Base-by-base conservation (phyloP, 2,888 invertebrate species). In the Campopleginae sp. region DNA sequence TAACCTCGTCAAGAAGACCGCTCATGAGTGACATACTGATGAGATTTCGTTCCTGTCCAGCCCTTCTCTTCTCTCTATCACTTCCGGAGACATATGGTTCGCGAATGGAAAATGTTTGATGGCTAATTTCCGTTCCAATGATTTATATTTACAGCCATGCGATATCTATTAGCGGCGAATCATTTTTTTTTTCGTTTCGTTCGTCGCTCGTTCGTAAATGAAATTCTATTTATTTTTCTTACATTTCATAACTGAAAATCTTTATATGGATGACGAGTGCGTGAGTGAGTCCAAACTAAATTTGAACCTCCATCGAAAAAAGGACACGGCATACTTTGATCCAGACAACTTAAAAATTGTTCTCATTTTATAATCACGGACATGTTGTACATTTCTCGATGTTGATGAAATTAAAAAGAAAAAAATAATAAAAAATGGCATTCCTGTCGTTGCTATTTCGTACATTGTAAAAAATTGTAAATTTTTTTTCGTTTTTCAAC, bases 121-220 rank as follows among this genome's bases (percentile, higher is more conserved):
- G 76, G 63, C 33, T 27, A 33, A 72, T 27, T 76, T 66, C 76
- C 80, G 76, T 71, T 71, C 65, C 75, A 80, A 84, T 71, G 84
- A 80, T 84, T 87, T 87, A 86, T 86, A 90, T 90, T 80, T 90
- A 90, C 90, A 90, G 87, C 85, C 87, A 88, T 88, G 90, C 87
- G 88, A 89, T 88, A 90, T 87, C 44, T 84, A 88, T 90, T 89
- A 91, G 88, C 86, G 88, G 88, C 87, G 88, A 90, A 87, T 87
- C 85, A 79, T 80, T 66, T 76, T 76, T 77, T 72, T 46, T 65
- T 27, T 71, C 51, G 33, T 27, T 27, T 46, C 38, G 33, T 77
- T 51, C 63, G 46, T 82, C 63, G 33, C 72, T 70, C 46, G 72
- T 70, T 74, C 51, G 48, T 0, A 33, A 54, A 46, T 31, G 8